phyloP scores from a whole-genome alignment of 2,797 vertebrate genomes.

The Mus caroli region DNA sequence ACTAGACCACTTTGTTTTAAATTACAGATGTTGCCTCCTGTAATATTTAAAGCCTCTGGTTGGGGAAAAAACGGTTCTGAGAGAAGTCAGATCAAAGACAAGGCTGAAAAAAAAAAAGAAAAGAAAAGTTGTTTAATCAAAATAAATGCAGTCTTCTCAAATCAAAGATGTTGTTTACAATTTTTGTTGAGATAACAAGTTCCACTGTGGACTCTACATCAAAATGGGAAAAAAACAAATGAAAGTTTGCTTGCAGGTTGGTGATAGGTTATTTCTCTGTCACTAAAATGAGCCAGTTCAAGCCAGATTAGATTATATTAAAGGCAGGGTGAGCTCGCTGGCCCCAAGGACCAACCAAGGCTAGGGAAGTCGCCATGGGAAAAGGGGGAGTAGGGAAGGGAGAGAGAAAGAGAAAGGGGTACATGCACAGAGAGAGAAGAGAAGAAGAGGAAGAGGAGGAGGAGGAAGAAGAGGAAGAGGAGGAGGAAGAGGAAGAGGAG shows the following conservation, averaged over 20 bases:
- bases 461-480: too few relatives aligned
- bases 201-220: neutral
- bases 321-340: neutral
- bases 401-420: neutral
- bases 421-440: too few relatives aligned
- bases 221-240: neutral
- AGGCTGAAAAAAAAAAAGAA: slow-evolving; percentile 54
- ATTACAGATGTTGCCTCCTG: slow-evolving; percentile 72
- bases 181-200: slow-evolving; percentile 60
- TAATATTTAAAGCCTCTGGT: slow-evolving; percentile 61
- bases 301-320: neutral
- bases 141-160: slow-evolving; percentile 71
- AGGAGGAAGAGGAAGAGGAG: too few relatives aligned
- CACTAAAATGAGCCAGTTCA: neutral
- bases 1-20: slow-evolving; percentile 74
- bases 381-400: neutral
- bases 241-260: neutral
- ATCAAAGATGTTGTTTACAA: slow-evolving; percentile 59
- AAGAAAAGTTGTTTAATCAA: slow-evolving; percentile 69
- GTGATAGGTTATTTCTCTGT: neutral
- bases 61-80: slow-evolving; percentile 57
- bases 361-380: neutral
- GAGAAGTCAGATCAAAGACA: slow-evolving; percentile 73
- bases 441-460: neutral
- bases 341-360: neutral